Evolutionary conservation across 2,113 vertebrate genomes (phyloP), one percentile per base, ranked within the genome.

Genomic region (Hylia prasina): DNA sequence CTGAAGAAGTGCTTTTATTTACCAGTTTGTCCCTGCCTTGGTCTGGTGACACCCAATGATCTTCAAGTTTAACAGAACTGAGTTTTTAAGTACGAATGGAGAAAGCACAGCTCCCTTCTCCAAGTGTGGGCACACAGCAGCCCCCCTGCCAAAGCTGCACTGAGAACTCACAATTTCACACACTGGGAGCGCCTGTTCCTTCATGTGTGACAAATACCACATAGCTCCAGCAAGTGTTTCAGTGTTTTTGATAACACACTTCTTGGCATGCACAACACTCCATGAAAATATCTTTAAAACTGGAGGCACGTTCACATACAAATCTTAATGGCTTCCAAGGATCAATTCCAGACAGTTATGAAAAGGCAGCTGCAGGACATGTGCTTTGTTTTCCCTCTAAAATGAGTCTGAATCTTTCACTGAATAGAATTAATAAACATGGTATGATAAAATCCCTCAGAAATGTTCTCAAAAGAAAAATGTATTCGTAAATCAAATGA

Each of bases 131-230:
- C 30, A 45, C n/a, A 18, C 11, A 60, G 66, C 44, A 90, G 53
- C n/a, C 40, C 24, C 35, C 45, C 40, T 33, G 57, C 53, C 56
- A 66, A 54, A 44, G 82, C 33, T 66, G 33, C 39, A 5, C 11
- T 31, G 57, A 44, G 57, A 87, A 76, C 25, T 42, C 30, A 44
- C 12, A 10, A 28, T 16, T 39, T 16, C 47, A 70, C n/a, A 24
- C 2, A 9, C 11, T 28, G 51, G 11, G 16, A 51, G 18, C 0
- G 1, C 75, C n/a, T 57, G 28, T 35, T 75, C 18, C 47, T 76
- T 45, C 53, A 11, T 1, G 10, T 16, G 47, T 33, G 47, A 48
- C 3, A 9, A 44, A 53, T 3, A 65, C 7, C 72, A 73, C 12
- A 4, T 0, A 16, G 22, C 13, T 71, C 17, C 35, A 58, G 31